These are phyloP conservation scores for Drosophila ironensis DNA, from an alignment of 1,140 invertebrate species.

Conservation along the genomic window DNA sequence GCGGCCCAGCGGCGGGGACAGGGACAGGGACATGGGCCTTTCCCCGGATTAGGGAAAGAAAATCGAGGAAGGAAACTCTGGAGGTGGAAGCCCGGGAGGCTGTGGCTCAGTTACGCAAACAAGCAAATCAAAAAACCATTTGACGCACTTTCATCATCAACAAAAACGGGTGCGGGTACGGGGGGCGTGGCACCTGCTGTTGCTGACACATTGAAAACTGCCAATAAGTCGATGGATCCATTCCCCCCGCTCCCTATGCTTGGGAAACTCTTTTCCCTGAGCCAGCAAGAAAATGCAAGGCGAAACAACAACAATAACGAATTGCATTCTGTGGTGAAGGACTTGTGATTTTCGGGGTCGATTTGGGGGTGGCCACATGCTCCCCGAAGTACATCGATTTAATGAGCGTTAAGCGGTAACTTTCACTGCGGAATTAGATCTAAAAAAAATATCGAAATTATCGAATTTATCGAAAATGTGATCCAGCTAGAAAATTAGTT, in stretches of 20 bases:
- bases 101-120: conserved; percentile 71
- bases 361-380: neutral
- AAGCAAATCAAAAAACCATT: conserved; percentile 78
- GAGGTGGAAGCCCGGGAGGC: neutral
- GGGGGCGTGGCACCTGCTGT: conserved; percentile 60
- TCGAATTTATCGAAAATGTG: too few species aligned
- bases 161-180: conserved; percentile 23
- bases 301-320: conserved; percentile 29
- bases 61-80: neutral
- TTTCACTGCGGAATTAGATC: neutral
- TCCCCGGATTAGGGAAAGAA: neutral
- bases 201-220: conserved; percentile 75
- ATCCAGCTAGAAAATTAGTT: too few species aligned
- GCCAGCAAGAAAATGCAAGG: conserved; percentile 9
- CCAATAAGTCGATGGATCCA: conserved; percentile 72
- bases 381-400: conserved; percentile 19
- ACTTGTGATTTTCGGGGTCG: neutral
- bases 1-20: neutral
- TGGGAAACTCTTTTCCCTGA: neutral
- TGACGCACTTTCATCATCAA: conserved; percentile 78
- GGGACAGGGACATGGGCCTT: neutral
- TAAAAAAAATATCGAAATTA: neutral
- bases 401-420: conserved; percentile 58
- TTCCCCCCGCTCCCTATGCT: neutral
- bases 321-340: conserved; percentile 24